Evolutionary conservation across 2,113 vertebrate genomes (phyloP).

Genomic region (Pomatostomus ruficeps): DNA sequence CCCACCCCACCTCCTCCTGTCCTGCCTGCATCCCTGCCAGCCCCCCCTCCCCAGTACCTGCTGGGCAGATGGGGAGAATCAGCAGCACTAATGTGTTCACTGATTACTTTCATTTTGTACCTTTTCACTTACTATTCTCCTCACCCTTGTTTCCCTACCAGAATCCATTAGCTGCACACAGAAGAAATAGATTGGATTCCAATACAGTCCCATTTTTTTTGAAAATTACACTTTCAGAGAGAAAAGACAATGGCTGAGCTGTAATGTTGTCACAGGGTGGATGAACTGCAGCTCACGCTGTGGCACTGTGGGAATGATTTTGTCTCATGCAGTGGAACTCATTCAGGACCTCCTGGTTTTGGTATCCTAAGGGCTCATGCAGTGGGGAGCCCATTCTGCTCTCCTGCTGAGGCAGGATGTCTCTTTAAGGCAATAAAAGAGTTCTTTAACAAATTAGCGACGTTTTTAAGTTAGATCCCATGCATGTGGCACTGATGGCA

Average conservation of each 20-base stretch:
- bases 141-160: neutral
- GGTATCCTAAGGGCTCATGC: neutral
- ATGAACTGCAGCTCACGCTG: neutral
- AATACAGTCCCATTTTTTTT: neutral
- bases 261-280: neutral
- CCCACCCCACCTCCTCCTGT: neutral
- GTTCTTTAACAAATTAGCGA: neutral
- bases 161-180: neutral
- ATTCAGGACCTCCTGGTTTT: neutral
- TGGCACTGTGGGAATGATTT: neutral
- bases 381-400: neutral
- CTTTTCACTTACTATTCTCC: neutral
- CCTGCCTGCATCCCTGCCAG: neutral
- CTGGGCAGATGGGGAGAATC: neutral
- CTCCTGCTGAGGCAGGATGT: neutral
- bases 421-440: neutral
- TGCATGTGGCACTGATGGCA: neutral
- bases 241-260: neutral
- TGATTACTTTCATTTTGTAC: neutral
- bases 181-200: neutral
- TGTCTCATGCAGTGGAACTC: neutral
- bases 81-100: neutral
- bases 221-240: neutral
- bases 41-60: neutral
- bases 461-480: neutral